Base-by-base conservation (phyloP, 1,140 invertebrate species). In the Antheraea mylitta region DNA sequence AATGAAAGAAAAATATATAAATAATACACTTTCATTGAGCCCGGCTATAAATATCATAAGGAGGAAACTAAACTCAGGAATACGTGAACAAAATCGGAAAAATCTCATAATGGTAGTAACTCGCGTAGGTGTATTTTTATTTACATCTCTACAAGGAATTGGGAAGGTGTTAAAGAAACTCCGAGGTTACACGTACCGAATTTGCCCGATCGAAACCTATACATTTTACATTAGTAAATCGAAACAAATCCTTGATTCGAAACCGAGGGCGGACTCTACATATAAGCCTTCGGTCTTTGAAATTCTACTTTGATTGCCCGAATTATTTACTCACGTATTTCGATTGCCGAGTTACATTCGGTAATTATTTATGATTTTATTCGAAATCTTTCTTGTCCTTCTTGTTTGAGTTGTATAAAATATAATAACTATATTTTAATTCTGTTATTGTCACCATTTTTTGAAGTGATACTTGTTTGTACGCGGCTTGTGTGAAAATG, bases 221-320 rank as follows among this genome's bases (percentile, higher is more conserved):
- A 69, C 71, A 72, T 72, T 72, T 72, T 72, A 72, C 71, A 72
- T 72, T 62, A 69, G 71, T 53, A 38, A 72, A 71, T 64, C 64
- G 64, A 58, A 69, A 72, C 70, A 72, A 69, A 72, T 72, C 36
- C 59, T 64, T 61, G 48, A 45, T 68, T 62, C 30, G 37, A 45
- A 19, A 18, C 11, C n/a, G 18, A 65, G 64, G 48, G 19, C 37
- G 62, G 37, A 18, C 64, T 48, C 45, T 9, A 53, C 45, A 53
- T 53, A 13, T 53, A 53, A 53, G 60, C 30, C 60, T 61, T 6
- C 60, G 16, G 60, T 61, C 19, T 61, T 61, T 22, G 19, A 36
- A 22, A 61, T 30, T 30, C 9, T 61, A 22, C 18, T 53, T 36
- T 36, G 60, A 61, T 61, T 36, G 30, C n/a, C 22, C 60, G 22